Conservation (phyloP, 1,140 invertebrate genomes). For the Sinella curviseta region DNA sequence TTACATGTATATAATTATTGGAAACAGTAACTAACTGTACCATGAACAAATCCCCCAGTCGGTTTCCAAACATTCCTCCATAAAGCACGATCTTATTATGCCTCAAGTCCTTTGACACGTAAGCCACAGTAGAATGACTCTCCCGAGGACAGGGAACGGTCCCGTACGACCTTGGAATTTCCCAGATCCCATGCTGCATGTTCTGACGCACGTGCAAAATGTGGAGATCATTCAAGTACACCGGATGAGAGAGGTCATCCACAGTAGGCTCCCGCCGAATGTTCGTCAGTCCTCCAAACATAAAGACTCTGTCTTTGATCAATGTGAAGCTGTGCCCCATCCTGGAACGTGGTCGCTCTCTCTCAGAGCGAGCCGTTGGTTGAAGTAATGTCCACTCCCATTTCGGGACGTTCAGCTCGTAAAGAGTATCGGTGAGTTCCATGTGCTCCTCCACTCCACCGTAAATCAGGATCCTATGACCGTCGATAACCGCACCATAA, state of each 20-base stretch:
- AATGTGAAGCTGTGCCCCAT: too few relatives aligned
- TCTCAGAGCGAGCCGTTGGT: conserved; percentile 83
- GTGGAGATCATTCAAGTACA: conserved; percentile 88
- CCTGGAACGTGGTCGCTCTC: conserved; percentile 98
- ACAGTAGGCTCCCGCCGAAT: conserved; percentile 97
- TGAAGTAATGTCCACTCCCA: conserved; percentile 98
- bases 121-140: conserved; percentile 93
- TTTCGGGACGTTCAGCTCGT: conserved; percentile 83
- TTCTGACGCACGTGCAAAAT: conserved; percentile 69
- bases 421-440: conserved; percentile 97
- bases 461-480: conserved; percentile 92
- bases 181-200: conserved; percentile 78
- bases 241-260: conserved; percentile 94
- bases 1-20: too few relatives aligned
- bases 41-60: conserved; percentile 95
- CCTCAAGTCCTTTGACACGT: conserved; percentile 71
- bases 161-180: conserved; percentile 82
- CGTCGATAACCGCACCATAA: conserved; percentile 96
- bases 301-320: conserved; percentile 89
- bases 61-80: conserved; percentile 97
- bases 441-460: conserved; percentile 99
- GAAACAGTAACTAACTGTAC: too few relatives aligned
- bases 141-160: conserved; percentile 87
- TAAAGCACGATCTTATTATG: conserved; percentile 89
- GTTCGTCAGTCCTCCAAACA: conserved; percentile 97